These are phyloP conservation scores for Hydrolagus affinis DNA, from an alignment of 2,113 vertebrate species.

Conservation along the genomic window DNA sequence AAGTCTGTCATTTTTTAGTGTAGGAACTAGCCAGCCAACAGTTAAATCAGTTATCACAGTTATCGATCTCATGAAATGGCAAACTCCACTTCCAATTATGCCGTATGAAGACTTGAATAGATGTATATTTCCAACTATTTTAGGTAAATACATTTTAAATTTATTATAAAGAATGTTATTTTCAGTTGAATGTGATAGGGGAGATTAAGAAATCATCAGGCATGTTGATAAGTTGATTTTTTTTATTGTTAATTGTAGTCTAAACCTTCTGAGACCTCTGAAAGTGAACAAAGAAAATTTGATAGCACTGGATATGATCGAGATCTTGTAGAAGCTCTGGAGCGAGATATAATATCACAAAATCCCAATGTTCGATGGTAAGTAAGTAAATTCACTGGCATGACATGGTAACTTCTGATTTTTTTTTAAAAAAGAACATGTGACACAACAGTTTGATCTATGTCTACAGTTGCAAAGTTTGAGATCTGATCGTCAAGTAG, in stretches of 20 bases:
- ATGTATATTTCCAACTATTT: not conserved
- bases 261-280: slow-evolving; percentile 71
- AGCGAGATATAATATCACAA: slow-evolving; percentile 95
- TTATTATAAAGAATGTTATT: not conserved
- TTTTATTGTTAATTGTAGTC: slow-evolving; percentile 52
- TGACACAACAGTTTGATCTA: not conserved
- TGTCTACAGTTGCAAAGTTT: not conserved
- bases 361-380: slow-evolving; percentile 94
- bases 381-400: slow-evolving; percentile 36
- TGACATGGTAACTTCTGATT: not conserved
- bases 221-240: slow-evolving; percentile 3
- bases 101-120: not conserved
- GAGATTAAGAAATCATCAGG: not conserved
- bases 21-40: too few species aligned
- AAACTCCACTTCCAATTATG: too few species aligned
- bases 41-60: too few species aligned
- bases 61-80: too few species aligned
- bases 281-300: slow-evolving; percentile 82
- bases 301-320: slow-evolving; percentile 87
- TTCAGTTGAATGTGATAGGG: not conserved
- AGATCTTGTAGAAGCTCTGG: slow-evolving; percentile 87
- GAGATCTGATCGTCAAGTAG: too few species aligned
- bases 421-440: not conserved
- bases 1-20: too few species aligned
- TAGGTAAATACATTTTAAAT: not conserved